Base-by-base conservation (phyloP, 92 coral and sea anemone species). In the Paragorgia papillata region DNA sequence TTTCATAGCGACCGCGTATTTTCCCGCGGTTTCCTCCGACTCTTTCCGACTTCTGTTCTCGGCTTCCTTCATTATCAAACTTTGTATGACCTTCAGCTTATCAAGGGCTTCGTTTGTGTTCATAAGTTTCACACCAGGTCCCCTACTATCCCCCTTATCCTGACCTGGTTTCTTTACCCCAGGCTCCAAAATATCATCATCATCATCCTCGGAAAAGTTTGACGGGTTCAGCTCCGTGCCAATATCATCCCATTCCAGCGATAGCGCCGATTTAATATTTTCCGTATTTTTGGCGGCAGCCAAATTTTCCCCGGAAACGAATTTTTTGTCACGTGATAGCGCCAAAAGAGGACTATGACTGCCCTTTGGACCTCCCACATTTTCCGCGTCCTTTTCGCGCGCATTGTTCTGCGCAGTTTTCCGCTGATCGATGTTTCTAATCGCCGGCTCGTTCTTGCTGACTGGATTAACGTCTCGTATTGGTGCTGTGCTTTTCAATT, bases 101-200 rank as follows among this genome's bases (percentile, higher is more conserved):
- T 71, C 78, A 29, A 71, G 58, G 1, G 78, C 78, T 55, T 71
- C 78, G 12, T 71, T 71, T 22, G 78, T 71, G 41, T 71, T 31
- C 78, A 71, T 71, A 71, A 71, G 78, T 35, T 71, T 71, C 63
- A 71, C 50, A 25, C 78, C 54, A 1, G 78, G 78, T 71, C 64
- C 31, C 64, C 78, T 71, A 27, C 29, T 64, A 28, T 30, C 78
- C 18, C 50, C 78, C 14, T 13, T 3, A 9, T 14, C 32, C 21
- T 27, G 15, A 30, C 57, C 57, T 26, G 30, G 18, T 28, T 22
- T 22, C 30, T 28, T 56, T 22, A 8, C 2, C 17, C 18, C 30
- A 7, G 62, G 10, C 30, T 22, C 62, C 33, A 8, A 8, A 28
- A 8, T 28, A 7, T 17, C 30, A 3, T 25, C 58, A 0, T 71